Base-by-base conservation (phyloP, 2,797 vertebrate genomes). In the Epinephelus malabaricus region DNA sequence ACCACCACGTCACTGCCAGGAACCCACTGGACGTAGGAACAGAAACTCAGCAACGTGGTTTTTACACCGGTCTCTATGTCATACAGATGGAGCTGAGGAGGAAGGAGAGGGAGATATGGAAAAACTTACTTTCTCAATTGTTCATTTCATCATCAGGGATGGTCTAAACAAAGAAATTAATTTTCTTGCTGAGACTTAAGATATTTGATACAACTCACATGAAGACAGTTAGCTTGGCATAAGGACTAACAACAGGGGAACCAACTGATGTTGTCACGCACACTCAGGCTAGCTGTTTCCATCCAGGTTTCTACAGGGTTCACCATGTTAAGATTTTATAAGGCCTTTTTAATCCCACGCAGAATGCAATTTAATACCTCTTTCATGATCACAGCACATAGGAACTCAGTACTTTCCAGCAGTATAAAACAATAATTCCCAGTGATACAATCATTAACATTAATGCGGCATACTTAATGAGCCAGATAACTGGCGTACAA, bases 1-100 rank as follows among this genome's bases (percentile, higher is more conserved):
- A 99, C 97, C 63, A 98, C 97, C 81, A 99, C 98, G 0, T 99
- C 98, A 0, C 98, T 99, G 88, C 96, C 96, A 0, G 97, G 98
- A 0, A 99, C 97, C 98, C 98, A 99, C 82, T 99, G 98, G 68
- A 98, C 97, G 0, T 97, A 99, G 54, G 97, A 97, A 94, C 98
- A 99, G 76, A 97, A 98, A 84, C 94, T 97, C 91, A 99, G 90
- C 83, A 99, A 89, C 0, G 96, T 96, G 2, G 93, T 96, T 95
- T 97, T 99, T 25, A 92, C 82, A 13, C 92, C 84, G 13, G 90
- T 95, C 70, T 95, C 94, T 0, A 97, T 93, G 89, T 99, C 96
- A 2, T 95, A 99, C 15, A 99, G 95, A 38, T 98, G 96, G 82
- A 99, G 85, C 98, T 99, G 89, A 73, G 70, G 67, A 67, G 74